phyloP scores from a whole-genome alignment of 2,113 vertebrate genomes.

The Myotis brandtii region DNA sequence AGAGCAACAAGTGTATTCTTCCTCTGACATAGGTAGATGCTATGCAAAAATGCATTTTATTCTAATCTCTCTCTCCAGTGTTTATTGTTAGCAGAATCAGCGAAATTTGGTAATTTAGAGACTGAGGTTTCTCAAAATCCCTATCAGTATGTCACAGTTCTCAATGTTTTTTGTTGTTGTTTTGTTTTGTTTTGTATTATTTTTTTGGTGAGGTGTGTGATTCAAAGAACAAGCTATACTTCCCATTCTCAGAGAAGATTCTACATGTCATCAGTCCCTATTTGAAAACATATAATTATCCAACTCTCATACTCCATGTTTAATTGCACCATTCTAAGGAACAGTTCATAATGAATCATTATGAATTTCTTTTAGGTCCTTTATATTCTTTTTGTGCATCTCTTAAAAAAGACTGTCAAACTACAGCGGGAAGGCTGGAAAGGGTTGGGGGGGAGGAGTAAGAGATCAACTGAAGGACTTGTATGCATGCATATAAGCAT shows the following conservation, averaged over 20 bases:
- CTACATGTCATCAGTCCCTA: background rate
- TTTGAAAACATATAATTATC: conserved; percentile 57
- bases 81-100: conserved; percentile 39
- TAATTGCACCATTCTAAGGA: conserved; percentile 47
- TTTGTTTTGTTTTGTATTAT: too few relatives aligned
- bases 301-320: background rate
- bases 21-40: background rate
- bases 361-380: conserved; percentile 6
- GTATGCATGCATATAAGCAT: too few relatives aligned
- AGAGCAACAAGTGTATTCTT: background rate
- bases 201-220: background rate
- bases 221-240: background rate
- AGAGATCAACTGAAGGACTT: too few relatives aligned
- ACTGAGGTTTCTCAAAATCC: conserved; percentile 19
- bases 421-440: too few relatives aligned
- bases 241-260: background rate
- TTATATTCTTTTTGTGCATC: background rate
- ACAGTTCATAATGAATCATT: background rate
- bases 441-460: too few relatives aligned
- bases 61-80: conserved; percentile 31
- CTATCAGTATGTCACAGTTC: conserved; percentile 25
- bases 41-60: conserved; percentile 29
- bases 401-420: background rate
- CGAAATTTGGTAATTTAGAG: conserved; percentile 15
- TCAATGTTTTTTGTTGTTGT: background rate